Evolutionary conservation across 1,140 invertebrate species (phyloP).

Genomic region (Galleria mellonella): DNA sequence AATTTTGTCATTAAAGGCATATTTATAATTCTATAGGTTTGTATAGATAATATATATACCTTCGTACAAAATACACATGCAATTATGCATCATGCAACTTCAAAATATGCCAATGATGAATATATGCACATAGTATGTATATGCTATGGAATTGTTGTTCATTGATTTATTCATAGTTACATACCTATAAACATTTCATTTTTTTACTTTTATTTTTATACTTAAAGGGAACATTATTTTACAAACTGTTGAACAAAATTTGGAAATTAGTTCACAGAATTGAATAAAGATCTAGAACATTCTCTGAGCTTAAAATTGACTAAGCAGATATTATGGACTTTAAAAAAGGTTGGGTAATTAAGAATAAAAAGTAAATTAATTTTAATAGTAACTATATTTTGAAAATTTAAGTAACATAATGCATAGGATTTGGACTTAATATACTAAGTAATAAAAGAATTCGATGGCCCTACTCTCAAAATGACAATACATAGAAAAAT

Average conservation of each 20-base stretch:
- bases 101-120: background rate
- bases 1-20: too few relatives aligned
- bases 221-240: too few relatives aligned
- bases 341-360: conserved; percentile 15
- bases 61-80: background rate
- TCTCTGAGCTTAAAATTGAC: conserved; percentile 20
- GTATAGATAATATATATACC: too few relatives aligned
- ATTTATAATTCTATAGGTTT: too few relatives aligned
- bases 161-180: too few relatives aligned
- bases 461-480: background rate
- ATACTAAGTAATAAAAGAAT: background rate
- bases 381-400: conserved; percentile 1
- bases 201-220: too few relatives aligned
- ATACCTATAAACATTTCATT: too few relatives aligned
- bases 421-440: background rate
- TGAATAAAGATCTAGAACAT: conserved; percentile 45
- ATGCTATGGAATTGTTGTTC: too few relatives aligned
- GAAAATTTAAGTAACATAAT: background rate
- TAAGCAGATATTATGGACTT: conserved; percentile 11
- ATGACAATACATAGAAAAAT: too few relatives aligned
- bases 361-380: conserved; percentile 33
- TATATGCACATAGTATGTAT: background rate
- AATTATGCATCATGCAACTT: background rate
- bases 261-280: too few relatives aligned
- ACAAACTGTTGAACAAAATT: too few relatives aligned